phyloP scores from a whole-genome alignment of 2,888 invertebrate species.

The Himalopsyche tibetana region DNA sequence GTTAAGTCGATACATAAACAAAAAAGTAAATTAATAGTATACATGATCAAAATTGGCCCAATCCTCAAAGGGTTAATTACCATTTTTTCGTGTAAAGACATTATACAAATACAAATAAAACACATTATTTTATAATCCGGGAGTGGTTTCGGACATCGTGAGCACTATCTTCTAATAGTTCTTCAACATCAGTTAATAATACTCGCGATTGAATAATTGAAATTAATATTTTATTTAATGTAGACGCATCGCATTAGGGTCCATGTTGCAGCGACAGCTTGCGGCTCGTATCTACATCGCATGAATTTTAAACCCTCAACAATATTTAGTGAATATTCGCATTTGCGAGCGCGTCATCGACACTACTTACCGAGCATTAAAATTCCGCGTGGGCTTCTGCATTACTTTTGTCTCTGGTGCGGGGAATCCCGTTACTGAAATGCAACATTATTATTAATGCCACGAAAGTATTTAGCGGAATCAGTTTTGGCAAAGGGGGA shows the following conservation, averaged over 20 bases:
- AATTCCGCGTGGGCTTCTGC: slow-evolving; percentile 57
- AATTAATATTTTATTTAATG: not conserved
- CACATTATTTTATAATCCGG: too few species aligned
- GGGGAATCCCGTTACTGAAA: slow-evolving; percentile 7
- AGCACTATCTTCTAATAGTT: too few species aligned
- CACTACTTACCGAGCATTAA: slow-evolving; percentile 59
- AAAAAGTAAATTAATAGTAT: too few species aligned
- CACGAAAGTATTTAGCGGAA: slow-evolving; percentile 11
- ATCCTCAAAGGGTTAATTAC: too few species aligned
- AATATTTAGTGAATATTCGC: slow-evolving; percentile 48
- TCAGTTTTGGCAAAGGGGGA: not conserved
- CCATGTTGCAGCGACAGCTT: slow-evolving; percentile 47
- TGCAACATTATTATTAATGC: slow-evolving; percentile 3
- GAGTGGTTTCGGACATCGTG: too few species aligned
- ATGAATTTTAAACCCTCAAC: slow-evolving; percentile 56
- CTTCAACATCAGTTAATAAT: too few species aligned
- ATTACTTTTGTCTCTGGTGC: slow-evolving; percentile 56
- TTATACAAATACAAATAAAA: too few species aligned
- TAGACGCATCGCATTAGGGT: not conserved
- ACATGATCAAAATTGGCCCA: too few species aligned
- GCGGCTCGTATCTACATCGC: slow-evolving; percentile 50
- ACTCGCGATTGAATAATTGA: not conserved
- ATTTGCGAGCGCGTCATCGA: not conserved
- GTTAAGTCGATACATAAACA: too few species aligned
- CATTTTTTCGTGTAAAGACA: too few species aligned